Evolutionary conservation across 2,113 vertebrate species (phyloP).

Genomic region (Orycteropus afer): DNA sequence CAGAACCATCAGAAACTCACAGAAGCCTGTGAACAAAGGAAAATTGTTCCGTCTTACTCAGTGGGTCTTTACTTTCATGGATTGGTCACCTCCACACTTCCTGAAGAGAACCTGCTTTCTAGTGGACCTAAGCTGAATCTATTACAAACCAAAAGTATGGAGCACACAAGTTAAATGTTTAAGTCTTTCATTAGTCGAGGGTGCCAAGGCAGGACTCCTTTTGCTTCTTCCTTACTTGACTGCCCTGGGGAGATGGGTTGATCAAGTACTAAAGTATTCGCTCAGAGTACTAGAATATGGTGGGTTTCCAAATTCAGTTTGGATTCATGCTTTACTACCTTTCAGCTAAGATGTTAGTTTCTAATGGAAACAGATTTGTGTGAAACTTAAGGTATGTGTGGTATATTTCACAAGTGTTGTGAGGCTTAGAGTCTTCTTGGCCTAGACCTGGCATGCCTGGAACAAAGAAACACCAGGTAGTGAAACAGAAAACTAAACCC

Average conservation of each 20-base stretch:
- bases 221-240: slow-evolving; percentile 10
- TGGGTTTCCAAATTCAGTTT: neutral
- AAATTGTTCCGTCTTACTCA: neutral
- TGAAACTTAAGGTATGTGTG: neutral
- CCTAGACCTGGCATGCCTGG: neutral
- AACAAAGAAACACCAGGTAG: neutral
- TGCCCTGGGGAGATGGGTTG: slow-evolving; percentile 4
- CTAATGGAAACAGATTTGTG: neutral
- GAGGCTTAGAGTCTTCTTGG: neutral
- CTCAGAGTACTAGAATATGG: neutral
- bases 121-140: neutral
- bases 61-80: neutral
- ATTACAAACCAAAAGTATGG: neutral
- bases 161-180: neutral
- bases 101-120: slow-evolving; percentile 31
- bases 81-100: slow-evolving; percentile 9
- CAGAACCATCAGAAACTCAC: neutral
- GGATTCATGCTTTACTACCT: neutral
- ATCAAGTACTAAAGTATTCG: neutral
- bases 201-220: slow-evolving; percentile 13
- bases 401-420: neutral
- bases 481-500: no score
- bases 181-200: slow-evolving; percentile 29
- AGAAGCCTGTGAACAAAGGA: slow-evolving; percentile 21
- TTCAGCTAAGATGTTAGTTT: slow-evolving; percentile 18